phyloP scores from a whole-genome alignment of 2,888 invertebrate species.

The Barypeithes pellucidus region DNA sequence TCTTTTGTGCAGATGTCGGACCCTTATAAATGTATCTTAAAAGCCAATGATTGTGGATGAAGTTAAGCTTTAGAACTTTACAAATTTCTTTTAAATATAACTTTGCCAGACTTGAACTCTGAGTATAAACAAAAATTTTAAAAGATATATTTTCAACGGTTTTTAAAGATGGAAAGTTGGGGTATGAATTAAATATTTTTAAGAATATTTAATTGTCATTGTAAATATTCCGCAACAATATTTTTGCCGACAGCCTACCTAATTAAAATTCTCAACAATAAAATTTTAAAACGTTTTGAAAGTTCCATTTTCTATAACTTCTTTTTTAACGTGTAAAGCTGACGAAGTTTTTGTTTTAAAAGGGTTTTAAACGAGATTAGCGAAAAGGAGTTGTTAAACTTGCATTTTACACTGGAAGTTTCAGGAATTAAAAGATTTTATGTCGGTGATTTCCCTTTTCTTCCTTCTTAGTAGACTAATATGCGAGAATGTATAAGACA shows the following conservation, averaged over 20 bases:
- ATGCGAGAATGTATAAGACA: not conserved
- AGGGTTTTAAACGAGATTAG: slow-evolving; percentile 22
- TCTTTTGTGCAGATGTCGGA: no score
- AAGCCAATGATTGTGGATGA: no score
- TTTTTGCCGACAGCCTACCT: not conserved
- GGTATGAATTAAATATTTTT: not conserved
- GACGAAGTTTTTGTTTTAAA: slow-evolving; percentile 27
- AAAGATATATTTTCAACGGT: no score
- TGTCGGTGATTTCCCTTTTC: not conserved
- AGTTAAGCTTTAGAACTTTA: no score
- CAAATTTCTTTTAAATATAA: no score
- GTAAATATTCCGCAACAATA: not conserved
- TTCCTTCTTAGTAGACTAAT: not conserved
- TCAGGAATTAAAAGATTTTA: slow-evolving; percentile 8
- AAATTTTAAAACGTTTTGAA: slow-evolving; percentile 32
- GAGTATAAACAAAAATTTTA: no score
- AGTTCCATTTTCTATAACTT: slow-evolving; percentile 25
- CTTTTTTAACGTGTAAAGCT: slow-evolving; percentile 35
- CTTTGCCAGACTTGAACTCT: no score
- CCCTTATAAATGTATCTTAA: no score
- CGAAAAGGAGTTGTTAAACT: slow-evolving; percentile 18
- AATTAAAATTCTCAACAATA: slow-evolving; percentile 14
- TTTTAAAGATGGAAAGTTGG: no score
- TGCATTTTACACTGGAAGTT: slow-evolving; percentile 17
- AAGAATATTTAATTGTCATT: not conserved